These are phyloP conservation scores for Lichenostomus cassidix DNA, from an alignment of 2,113 vertebrate genomes.

Conservation along the genomic window DNA sequence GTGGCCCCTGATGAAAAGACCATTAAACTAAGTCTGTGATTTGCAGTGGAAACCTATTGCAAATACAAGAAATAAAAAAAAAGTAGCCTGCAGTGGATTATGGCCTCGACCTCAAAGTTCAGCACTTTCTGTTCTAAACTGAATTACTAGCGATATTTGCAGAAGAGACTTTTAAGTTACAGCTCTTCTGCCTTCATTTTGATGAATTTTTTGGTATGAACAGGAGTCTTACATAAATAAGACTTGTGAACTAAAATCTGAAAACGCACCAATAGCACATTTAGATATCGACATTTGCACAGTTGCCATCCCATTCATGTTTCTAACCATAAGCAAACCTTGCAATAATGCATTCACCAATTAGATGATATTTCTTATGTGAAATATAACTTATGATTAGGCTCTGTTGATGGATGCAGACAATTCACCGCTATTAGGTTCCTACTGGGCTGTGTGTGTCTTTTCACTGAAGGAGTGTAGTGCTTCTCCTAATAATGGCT, in stretches of 20 bases:
- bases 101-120: not conserved
- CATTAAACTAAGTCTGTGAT: not conserved
- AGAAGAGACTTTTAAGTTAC: not conserved
- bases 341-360: not conserved
- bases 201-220: not conserved
- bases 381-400: not conserved
- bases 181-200: not conserved
- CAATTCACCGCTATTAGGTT: rapidly evolving
- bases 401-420: not conserved
- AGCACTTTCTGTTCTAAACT: not conserved
- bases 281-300: not conserved
- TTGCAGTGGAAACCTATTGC: not conserved
- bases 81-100: not conserved
- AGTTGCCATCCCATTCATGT: not conserved
- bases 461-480: not conserved
- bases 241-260: not conserved
- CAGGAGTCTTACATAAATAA: not conserved
- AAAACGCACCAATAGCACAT: not conserved
- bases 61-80: not conserved
- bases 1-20: not conserved
- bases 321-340: not conserved
- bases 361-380: not conserved
- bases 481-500: not conserved
- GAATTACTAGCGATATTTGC: not conserved
- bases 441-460: not conserved